A percentile compares a stretch with the other conserved stretches of the same genome.
These are phyloP conservation scores for Apostichopus californicus DNA, from an alignment of 35 echinoderm and acorn worm species.

Conservation along the genomic window DNA sequence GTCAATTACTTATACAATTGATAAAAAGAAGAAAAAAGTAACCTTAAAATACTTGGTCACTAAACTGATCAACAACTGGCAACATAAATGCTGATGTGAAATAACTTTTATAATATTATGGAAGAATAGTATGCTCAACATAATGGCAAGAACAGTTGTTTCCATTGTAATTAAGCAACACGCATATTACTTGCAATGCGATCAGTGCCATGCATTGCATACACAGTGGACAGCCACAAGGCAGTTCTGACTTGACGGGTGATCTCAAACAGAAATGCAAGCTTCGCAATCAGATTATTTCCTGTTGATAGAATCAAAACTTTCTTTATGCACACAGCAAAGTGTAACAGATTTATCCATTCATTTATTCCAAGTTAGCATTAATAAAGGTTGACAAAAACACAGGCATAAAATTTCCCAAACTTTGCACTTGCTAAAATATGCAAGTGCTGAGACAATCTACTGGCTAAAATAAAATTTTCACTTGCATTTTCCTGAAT, in stretches of 20 bases:
- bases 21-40: too few species aligned
- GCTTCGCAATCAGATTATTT: conserved; percentile 30
- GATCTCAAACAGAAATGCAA: not conserved
- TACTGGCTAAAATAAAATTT: too few species aligned
- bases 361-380: too few species aligned
- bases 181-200: not conserved
- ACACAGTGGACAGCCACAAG: conserved; percentile 43
- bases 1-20: too few species aligned
- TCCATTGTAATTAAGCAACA: not conserved
- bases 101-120: not conserved
- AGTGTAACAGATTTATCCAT: too few species aligned
- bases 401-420: too few species aligned
- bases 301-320: not conserved
- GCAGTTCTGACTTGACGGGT: conserved; percentile 28
- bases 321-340: not conserved
- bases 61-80: not conserved
- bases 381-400: too few species aligned
- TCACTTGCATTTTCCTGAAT: too few species aligned
- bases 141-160: not conserved
- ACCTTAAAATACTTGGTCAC: too few species aligned
- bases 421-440: too few species aligned
- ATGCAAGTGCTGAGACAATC: too few species aligned
- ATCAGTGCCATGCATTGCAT: conserved; percentile 13
- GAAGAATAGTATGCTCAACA: not conserved
- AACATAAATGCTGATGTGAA: not conserved